phyloP scores from a whole-genome alignment of 2,797 vertebrate species.

The Apogon talboti region DNA sequence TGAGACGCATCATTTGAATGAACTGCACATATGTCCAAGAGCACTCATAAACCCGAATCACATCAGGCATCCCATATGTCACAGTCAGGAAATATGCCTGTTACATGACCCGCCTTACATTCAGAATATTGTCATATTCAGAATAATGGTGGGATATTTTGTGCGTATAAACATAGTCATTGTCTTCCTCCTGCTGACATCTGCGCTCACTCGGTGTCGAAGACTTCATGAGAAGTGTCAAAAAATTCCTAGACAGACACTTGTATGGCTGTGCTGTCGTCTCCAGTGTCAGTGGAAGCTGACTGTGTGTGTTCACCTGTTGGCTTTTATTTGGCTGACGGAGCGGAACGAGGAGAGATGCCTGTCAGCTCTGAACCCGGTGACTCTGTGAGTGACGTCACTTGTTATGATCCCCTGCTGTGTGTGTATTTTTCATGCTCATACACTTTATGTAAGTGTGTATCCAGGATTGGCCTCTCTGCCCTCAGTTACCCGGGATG shows the following conservation, averaged over 20 bases:
- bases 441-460: conserved; percentile 40
- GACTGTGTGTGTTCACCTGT: conserved; percentile 58
- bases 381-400: conserved; percentile 60
- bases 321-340: conserved; percentile 57
- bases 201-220: conserved; percentile 4
- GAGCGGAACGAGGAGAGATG: conserved; percentile 50
- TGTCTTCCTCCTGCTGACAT: conserved; percentile 11
- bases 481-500: conserved; percentile 70
- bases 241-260: conserved; percentile 14
- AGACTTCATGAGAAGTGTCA: conserved; percentile 15
- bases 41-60: too few relatives aligned
- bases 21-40: too few relatives aligned
- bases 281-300: conserved; percentile 35
- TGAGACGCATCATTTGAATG: too few relatives aligned
- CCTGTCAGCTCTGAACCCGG: conserved; percentile 50
- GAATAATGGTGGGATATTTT: neutral
- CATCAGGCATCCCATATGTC: too few relatives aligned
- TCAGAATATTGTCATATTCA: too few relatives aligned
- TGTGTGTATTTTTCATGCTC: conserved; percentile 10
- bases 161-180: neutral
- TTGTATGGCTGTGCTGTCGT: conserved; percentile 32
- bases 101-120: too few relatives aligned
- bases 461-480: conserved; percentile 40
- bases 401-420: conserved; percentile 36
- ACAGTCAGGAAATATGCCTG: too few relatives aligned